Evolutionary conservation across 2,797 vertebrate genomes (phyloP), one percentile per base, ranked within the genome.

Genomic region (Decapterus maruadsi): DNA sequence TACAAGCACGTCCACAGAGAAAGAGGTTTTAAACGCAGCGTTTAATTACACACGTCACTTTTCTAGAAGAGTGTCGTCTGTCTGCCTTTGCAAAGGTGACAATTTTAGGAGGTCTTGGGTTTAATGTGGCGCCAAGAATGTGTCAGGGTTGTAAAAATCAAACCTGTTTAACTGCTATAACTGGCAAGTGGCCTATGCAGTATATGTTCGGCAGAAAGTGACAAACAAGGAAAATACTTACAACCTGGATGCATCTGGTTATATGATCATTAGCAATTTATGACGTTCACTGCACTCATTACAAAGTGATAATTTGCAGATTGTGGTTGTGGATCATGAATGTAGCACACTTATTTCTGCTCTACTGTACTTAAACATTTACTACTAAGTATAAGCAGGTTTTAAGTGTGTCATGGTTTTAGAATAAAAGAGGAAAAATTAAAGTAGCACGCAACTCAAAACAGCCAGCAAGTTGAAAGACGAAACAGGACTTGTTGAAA

Each of bases 51-150:
- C 5, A n/a, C 4, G 19, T 82, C 1, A 4, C 22, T 38, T 38
- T 72, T 72, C 36, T 58, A 60, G 62, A 48, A 17, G 60, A 67
- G 56, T 8, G 7, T 17, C 40, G 31, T 53, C 2, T 5, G 16
- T 26, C 43, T 20, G 1, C 1, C 0, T 31, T 6, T 54, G 11
- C 3, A 8, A 6, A 14, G 50, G 8, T 42, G 17, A 62, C 34
- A 19, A 16, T 53, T 9, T 34, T 4, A 61, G 12, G 2, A 53
- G 31, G 38, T 3, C 2, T 17, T 8, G 0, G 4, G 4, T 31
- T 72, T 16, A 19, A 43, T 16, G 6, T 1, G 0, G 8, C 29
- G 59, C 17, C 60, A 75, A 77, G 48, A 42, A 38, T 55, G 48
- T 16, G 29, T 4, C 1, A 26, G 2, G 4, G n/a, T 50, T 4